Conservation (phyloP, 53 echinoderm and acorn worm genomes). For the Patiria pectinifera region DNA sequence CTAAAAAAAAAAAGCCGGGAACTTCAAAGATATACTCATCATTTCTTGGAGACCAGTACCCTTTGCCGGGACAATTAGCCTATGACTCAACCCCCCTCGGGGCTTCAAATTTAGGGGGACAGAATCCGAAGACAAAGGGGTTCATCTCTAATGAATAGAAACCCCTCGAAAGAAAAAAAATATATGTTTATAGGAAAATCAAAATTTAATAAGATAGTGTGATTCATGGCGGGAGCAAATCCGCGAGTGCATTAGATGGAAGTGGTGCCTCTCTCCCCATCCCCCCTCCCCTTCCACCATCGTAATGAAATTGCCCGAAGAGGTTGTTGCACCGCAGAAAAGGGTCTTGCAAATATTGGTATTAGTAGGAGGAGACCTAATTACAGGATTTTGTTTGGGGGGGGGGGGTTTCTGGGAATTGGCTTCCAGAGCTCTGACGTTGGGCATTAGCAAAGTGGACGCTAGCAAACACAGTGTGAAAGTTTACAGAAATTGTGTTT, state of each 20-base stretch:
- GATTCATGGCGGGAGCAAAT: conserved; percentile 33
- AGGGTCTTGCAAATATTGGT: conserved; percentile 51
- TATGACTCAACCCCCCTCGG: conserved; percentile 55
- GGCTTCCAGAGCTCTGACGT: neutral
- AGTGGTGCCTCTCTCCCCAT: neutral
- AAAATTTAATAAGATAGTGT: conserved; percentile 60
- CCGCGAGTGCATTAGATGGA: conserved; percentile 13
- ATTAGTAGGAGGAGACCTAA: conserved; percentile 43
- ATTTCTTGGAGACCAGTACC: neutral
- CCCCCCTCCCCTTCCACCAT: neutral
- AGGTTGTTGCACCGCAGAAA: conserved; percentile 14
- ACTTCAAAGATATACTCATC: conserved; percentile 31
- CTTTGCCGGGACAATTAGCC: conserved; percentile 30
- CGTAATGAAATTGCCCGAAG: conserved; percentile 53
- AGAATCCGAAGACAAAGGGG: conserved; percentile 31
- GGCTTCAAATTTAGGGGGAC: conserved; percentile 31
- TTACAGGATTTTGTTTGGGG: conserved; percentile 11
- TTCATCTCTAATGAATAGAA: neutral
- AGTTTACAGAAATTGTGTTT: too few species aligned
- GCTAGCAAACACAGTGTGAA: too few species aligned
- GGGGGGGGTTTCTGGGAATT: neutral
- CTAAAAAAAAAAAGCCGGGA: neutral
- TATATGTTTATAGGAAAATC: neutral
- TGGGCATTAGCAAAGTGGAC: neutral
- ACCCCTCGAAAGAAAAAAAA: neutral